Evolutionary conservation across 1,140 invertebrate genomes (phyloP), one percentile per base, ranked within the genome.

Genomic region (Ooceraea biroi): DNA sequence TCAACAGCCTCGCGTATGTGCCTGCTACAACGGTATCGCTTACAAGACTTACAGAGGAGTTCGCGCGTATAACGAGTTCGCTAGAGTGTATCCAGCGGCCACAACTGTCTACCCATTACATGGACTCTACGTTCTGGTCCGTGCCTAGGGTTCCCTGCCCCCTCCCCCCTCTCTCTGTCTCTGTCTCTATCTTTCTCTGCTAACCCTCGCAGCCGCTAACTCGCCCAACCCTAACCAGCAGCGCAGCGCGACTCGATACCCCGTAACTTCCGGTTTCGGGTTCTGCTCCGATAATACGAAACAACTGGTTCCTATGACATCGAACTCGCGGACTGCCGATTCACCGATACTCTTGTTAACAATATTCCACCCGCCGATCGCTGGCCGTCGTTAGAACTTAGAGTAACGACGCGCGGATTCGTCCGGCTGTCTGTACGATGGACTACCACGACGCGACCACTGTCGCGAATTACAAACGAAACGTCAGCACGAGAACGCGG

Each of bases 21-120:
- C 57, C 30, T 50, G 74, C 83, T 84, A 89, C 90, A 93, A 92
- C 86, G 86, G 82, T 93, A 93, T 93, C 91, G 91, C 90, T 93
- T 92, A 92, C 92, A 90, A 86, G 86, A 76, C 86, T 91, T 88
- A 88, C 84, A 85, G 84, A 91, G 72, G 72, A 90, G 82, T 88
- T 88, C 84, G 85, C 85, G 82, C 80, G 85, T 84, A 76, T 85
- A 89, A 90, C 89, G 89, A 93, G 89, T 90, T 74, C 87, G 83
- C 87, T 87, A 86, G 89, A 90, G 90, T 91, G 84, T 91, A 87
- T 90, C 78, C 78, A 68, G 19, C 71, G 30, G 36, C 25, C 69
- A 83, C 86, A 87, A 90, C 86, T 78, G 74, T 86, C 87, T 88
- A 88, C 82, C 71, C 74, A 83, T 88, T 91, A 84, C 83, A 82